Conservation (phyloP, 2,797 vertebrate species). For the Heliangelus exortis region DNA sequence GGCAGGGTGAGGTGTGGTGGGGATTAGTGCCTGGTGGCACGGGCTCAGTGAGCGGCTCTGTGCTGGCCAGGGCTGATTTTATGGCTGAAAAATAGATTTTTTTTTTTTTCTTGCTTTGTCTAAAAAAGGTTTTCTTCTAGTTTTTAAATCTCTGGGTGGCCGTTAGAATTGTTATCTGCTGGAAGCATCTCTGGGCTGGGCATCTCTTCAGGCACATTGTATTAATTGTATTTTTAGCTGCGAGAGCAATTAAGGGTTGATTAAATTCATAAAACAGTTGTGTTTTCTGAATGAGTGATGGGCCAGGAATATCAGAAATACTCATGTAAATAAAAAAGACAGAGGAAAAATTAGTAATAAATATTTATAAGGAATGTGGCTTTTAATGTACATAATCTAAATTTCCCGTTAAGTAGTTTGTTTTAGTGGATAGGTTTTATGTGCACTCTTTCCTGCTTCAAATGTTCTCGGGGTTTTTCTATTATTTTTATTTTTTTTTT, state of each 20-base stretch:
- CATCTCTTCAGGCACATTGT: not conserved
- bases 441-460: not conserved
- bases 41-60: not conserved
- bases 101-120: not conserved
- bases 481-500: not conserved
- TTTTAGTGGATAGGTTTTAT: not conserved
- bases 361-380: slow-evolving; percentile 6
- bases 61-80: not conserved
- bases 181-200: not conserved
- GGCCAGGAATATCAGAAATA: not conserved
- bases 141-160: not conserved
- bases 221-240: not conserved
- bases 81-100: not conserved
- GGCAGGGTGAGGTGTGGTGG: not conserved
- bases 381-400: not conserved
- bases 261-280: not conserved
- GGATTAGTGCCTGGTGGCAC: rapidly evolving
- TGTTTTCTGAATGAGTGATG: not conserved
- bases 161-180: slow-evolving; percentile 5
- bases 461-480: not conserved
- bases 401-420: not conserved
- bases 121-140: not conserved
- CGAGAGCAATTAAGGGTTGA: not conserved
- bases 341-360: slow-evolving; percentile 19
- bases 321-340: slow-evolving; percentile 2